Base-by-base conservation (phyloP, 2,888 invertebrate species). In the Phyto melanocephala region DNA sequence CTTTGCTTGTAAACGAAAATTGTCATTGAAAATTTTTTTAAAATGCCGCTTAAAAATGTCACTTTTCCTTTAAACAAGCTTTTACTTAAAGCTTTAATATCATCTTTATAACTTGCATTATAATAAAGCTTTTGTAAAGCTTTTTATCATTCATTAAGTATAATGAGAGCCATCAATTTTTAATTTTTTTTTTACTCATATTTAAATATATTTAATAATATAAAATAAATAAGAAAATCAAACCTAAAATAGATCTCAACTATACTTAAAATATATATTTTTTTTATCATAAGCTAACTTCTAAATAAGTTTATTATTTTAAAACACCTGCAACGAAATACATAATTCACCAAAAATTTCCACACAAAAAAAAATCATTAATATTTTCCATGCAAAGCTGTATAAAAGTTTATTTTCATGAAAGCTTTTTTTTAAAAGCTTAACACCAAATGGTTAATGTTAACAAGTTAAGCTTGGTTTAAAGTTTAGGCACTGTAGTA, bases 241-340 rank as follows among this genome's bases (percentile, higher is more conserved):
- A 71, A 79, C 82, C 65, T 82, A 71, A 79, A 82, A 79, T 79
- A 82, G 82, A 82, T 82, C 82, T 82, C 82, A 82, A 82, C 76
- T 82, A 76, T 67, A 71, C 79, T 60, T 54, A 28, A 5, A 5
- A 3, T 54, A 75, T 70, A 62, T 37, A 60, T 40, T 37, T 20
- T 56, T 35, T 35, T 40, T 33, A 24, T 68, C 60, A 45, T 62
- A 62, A 20, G 52, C 52, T 56, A 58, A 15, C 42, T 52, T 24
- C n/a, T 28, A 45, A 40, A 70, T 58, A 37, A 58, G 7, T 22
- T 47, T 37, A 20, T 17, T 47, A 10, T 28, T 5, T 28, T 10
- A 76, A 68, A 68, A 71, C 37, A 22, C 35, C 40, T 24, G 10
- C 62, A 60, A 42, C 11, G 8, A 24, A 47, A 42, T 20, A 62